Percentiles rank a stretch among this genome's conserved stretches.
phyloP scores from a whole-genome alignment of 2,888 invertebrate species.

The Mantis religiosa region DNA sequence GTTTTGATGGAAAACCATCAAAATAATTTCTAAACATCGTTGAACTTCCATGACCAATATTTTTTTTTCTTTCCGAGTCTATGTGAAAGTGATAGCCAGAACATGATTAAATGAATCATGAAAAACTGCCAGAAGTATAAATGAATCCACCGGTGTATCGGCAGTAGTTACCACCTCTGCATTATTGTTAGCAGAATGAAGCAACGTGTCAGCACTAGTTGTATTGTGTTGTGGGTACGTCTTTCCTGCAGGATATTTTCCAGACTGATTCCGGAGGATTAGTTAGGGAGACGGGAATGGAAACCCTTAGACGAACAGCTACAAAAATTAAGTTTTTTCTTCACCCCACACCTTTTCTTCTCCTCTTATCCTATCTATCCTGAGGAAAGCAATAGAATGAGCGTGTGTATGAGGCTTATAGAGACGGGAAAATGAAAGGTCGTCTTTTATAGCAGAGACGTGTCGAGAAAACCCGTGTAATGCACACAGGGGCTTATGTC shows the following conservation, averaged over 20 bases:
- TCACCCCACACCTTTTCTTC: not conserved
- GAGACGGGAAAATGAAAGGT: not conserved
- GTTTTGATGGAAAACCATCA: too few relatives aligned
- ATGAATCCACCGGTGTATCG: too few relatives aligned
- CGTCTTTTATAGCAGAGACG: conserved; percentile 11
- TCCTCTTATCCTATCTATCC: not conserved
- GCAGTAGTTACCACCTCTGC: too few relatives aligned
- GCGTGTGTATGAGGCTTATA: conserved; percentile 11
- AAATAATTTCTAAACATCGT: too few relatives aligned
- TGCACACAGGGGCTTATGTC: not conserved
- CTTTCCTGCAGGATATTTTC: not conserved
- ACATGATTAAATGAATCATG: too few relatives aligned
- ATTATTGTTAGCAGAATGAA: too few relatives aligned
- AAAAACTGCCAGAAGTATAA: too few relatives aligned
- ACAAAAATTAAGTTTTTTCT: conserved; percentile 20
- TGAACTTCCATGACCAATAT: too few relatives aligned
- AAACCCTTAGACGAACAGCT: not conserved
- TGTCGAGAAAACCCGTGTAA: not conserved
- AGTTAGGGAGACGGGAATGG: not conserved
- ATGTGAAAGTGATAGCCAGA: too few relatives aligned
- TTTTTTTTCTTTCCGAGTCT: too few relatives aligned
- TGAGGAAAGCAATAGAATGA: not conserved
- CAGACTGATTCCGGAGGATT: not conserved
- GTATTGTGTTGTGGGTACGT: not conserved
- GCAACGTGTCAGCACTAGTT: not conserved